These are phyloP conservation scores for Pseudomyrmex dendroicus DNA, from an alignment of 1,140 invertebrate genomes.

Conservation along the genomic window DNA sequence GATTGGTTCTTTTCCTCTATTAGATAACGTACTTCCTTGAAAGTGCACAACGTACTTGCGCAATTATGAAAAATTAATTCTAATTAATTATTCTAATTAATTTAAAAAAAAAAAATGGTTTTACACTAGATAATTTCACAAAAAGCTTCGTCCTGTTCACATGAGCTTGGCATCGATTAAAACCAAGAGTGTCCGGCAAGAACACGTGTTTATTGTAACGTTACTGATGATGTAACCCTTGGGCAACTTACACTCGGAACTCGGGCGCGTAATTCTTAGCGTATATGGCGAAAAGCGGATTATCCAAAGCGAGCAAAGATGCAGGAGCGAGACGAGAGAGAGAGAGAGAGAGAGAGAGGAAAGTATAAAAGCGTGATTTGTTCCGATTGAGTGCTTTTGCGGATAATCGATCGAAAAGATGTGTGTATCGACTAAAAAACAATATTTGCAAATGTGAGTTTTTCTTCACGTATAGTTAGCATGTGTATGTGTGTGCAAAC, in stretches of 20 bases:
- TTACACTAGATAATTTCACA: too few species aligned
- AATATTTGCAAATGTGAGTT: constrained; percentile 45
- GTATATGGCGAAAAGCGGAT: constrained; percentile 33
- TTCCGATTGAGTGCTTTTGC: constrained; percentile 50
- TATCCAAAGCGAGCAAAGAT: constrained; percentile 41
- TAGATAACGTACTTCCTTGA: too few species aligned
- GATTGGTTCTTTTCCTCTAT: too few species aligned
- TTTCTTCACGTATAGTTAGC: constrained; percentile 25
- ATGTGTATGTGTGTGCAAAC: constrained; percentile 12
- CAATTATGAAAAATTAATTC: too few species aligned
- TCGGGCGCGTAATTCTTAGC: constrained; percentile 43
- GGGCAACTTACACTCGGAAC: constrained; percentile 26
- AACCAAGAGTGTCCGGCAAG: too few species aligned
- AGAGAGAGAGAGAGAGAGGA: too few species aligned
- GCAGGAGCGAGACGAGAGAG: not conserved
- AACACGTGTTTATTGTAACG: constrained; percentile 13
- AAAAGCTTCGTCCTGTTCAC: too few species aligned
- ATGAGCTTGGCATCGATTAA: too few species aligned
- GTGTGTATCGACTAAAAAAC: constrained; percentile 41
- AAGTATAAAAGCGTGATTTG: constrained; percentile 25
- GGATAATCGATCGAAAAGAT: constrained; percentile 57
- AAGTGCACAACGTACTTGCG: too few species aligned
- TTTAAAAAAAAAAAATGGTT: too few species aligned
- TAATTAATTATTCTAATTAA: too few species aligned
- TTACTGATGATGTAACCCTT: constrained; percentile 41